Percentiles rank a stretch among this genome's conserved stretches.
Evolutionary conservation across 2,797 vertebrate species (phyloP).

Genomic region (Dallia pectoralis): DNA sequence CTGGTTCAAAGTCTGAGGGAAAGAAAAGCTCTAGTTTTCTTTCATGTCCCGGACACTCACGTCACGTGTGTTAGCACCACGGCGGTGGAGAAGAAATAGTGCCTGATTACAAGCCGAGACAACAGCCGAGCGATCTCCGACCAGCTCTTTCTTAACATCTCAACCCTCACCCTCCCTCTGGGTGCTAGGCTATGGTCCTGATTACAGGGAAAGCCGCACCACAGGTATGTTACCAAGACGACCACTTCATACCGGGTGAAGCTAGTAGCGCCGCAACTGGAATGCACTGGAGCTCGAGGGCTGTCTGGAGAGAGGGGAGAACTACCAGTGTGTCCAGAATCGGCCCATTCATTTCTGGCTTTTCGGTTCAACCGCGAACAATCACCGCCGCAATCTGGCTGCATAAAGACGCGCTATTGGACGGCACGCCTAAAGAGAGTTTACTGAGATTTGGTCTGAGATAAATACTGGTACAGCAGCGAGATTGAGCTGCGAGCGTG

Average conservation of each 20-base stretch:
- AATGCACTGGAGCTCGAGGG: conserved; percentile 62
- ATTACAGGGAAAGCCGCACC: conserved; percentile 13
- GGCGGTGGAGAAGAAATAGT: background rate
- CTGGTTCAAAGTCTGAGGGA: background rate
- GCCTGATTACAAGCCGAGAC: conserved; percentile 14
- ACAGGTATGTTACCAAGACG: background rate
- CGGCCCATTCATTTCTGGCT: conserved; percentile 37
- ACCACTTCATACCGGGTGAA: conserved; percentile 9
- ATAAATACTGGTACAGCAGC: background rate
- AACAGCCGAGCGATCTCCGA: conserved; percentile 2
- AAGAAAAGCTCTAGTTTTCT: background rate
- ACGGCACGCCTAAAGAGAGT: background rate
- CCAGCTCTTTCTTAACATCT: background rate
- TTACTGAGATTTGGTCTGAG: background rate
- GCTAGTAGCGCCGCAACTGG: conserved; percentile 34
- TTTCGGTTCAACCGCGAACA: background rate
- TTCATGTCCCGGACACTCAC: background rate
- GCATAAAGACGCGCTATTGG: background rate
- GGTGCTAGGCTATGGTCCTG: background rate
- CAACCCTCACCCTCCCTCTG: background rate
- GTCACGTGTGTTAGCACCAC: background rate
- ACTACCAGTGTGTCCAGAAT: conserved; percentile 54
- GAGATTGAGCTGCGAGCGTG: too few species aligned
- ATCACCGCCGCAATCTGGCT: background rate
- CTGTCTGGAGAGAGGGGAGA: conserved; percentile 49